Evolutionary conservation across 2,113 vertebrate genomes (phyloP), one percentile per base, ranked within the genome.

Genomic region (Hippocampus mohnikei): DNA sequence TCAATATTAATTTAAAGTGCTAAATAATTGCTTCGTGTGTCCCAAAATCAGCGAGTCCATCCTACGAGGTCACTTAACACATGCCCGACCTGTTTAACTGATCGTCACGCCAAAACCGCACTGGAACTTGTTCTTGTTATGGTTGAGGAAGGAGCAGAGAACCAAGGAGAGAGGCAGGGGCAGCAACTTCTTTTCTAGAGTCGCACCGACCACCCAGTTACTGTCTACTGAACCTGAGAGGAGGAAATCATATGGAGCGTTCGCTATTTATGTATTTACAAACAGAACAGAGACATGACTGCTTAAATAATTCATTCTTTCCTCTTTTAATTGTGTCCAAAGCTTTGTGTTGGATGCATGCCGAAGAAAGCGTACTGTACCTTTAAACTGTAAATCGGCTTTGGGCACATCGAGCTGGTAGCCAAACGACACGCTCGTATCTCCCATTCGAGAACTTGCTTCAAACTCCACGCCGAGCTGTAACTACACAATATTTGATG

Each of bases 401-500:
- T 95, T 95, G 41, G 95, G 94, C 29, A 97, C 82, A 79, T 97
- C 95, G 80, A 97, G 74, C 88, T 96, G 95, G 85, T 96, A 97
- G 56, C 94, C 95, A 0, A 97, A 92, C 2, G 94, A 94, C 69
- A 93, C 87, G 7, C 92, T 92, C 0, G 95, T 96, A 63, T 97
- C 95, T 85, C 96, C 94, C 94, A 94, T 94, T 66, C 93, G 90
- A 1, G 93, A 92, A 86, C 89, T 96, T 67, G 94, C 94, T 81
- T 97, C 95, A 56, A 96, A 95, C 84, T 97, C 95, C 76, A 96
- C 95, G 1, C 95, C 95, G 2, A 97, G 84, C 84, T 97, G 95
- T 75, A 97, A 86, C 95, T 97, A 37, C 10, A n/a, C 10, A 53
- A 67, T 20, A 29, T 29, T 20, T 29, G 44, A 66, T 9, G 23